Conservation (phyloP, 2,888 invertebrate species). For the Dryomyza anilis region DNA sequence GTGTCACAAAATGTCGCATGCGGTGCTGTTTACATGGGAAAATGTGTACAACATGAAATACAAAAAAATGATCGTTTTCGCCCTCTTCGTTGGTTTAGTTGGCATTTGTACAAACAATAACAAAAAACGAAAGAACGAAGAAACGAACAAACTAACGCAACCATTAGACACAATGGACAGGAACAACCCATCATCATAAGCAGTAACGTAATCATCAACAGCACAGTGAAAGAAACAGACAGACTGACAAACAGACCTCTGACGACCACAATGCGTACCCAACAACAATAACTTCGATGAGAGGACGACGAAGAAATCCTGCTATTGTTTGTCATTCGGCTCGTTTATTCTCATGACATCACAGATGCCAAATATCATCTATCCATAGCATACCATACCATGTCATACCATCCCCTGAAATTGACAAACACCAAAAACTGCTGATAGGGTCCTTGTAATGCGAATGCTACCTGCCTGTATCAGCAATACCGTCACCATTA, state of each 20-base stretch:
- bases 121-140: neutral
- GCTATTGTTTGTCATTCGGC: slow-evolving; percentile 24
- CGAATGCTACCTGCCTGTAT: neutral
- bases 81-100: neutral
- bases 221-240: neutral
- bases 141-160: no score
- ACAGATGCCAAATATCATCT: neutral
- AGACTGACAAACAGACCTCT: slow-evolving; percentile 1
- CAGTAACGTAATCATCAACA: no score
- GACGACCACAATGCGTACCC: neutral
- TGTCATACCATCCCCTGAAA: neutral
- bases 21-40: neutral
- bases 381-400: neutral
- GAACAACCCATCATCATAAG: slow-evolving; percentile 18
- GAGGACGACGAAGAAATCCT: slow-evolving; percentile 12
- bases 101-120: slow-evolving; percentile 6
- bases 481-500: neutral
- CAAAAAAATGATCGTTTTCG: neutral
- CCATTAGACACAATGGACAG: slow-evolving; percentile 7
- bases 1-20: neutral
- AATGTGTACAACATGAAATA: neutral
- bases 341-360: slow-evolving; percentile 14
- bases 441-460: neutral
- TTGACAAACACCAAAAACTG: neutral
- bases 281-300: neutral